Evolutionary conservation across 2,888 invertebrate genomes (phyloP).

Genomic region (Amiota mariae): DNA sequence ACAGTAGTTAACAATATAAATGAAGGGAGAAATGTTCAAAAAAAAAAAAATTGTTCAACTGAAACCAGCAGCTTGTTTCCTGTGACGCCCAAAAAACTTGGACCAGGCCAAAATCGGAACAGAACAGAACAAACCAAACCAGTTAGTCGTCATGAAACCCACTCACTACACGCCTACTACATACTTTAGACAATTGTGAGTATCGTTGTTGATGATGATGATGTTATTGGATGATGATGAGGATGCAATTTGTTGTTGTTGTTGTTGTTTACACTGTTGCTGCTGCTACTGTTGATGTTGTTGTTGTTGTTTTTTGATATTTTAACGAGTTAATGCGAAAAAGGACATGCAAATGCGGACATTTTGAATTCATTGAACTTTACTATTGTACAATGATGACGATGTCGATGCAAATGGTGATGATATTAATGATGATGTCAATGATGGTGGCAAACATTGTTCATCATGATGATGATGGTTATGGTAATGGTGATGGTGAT

Average conservation of each 20-base stretch:
- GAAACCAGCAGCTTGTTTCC: background rate
- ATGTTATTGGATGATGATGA: conserved; percentile 17
- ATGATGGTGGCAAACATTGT: background rate
- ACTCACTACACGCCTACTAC: background rate
- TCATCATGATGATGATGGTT: background rate
- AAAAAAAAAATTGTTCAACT: too few relatives aligned
- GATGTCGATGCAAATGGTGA: background rate
- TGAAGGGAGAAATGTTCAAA: too few relatives aligned
- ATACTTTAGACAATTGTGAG: conserved; percentile 35
- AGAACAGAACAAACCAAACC: background rate
- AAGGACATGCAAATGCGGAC: conserved; percentile 66
- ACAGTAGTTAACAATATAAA: too few relatives aligned
- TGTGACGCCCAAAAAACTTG: background rate
- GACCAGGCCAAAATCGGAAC: background rate
- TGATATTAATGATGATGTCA: conserved; percentile 16
- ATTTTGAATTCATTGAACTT: conserved; percentile 67
- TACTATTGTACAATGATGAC: conserved; percentile 46
- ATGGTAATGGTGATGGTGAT: background rate
- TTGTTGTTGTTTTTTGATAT: conserved; percentile 51
- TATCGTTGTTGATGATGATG: conserved; percentile 35
- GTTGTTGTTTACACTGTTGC: conserved; percentile 35
- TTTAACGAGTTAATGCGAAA: conserved; percentile 66
- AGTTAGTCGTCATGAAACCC: too few relatives aligned
- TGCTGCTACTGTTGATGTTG: conserved; percentile 35
- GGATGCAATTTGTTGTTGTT: conserved; percentile 27